These are phyloP conservation scores for Cyprinodon brontotheroides DNA, from an alignment of 2,113 vertebrate species.

Conservation along the genomic window DNA sequence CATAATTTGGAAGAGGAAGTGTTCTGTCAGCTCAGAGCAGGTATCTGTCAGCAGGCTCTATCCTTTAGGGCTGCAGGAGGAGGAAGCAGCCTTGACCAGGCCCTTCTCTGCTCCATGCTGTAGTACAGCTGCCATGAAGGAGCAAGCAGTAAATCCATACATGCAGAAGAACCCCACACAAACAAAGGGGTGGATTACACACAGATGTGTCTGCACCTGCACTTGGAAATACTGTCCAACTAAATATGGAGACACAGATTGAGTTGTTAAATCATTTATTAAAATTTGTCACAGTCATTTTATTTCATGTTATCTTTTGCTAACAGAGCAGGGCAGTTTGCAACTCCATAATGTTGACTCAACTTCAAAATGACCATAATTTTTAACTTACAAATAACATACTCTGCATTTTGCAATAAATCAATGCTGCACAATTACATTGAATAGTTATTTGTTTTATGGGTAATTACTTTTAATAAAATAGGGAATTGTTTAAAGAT, in stretches of 20 bases:
- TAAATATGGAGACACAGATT: conserved; percentile 32
- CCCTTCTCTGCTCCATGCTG: conserved; percentile 45
- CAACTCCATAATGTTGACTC: background rate
- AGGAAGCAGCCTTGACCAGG: conserved; percentile 73
- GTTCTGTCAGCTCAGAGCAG: conserved; percentile 68
- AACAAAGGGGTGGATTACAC: conserved; percentile 29
- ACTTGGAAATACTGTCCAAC: conserved; percentile 23
- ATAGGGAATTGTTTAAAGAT: background rate
- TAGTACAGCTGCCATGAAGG: conserved; percentile 62
- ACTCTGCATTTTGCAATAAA: background rate
- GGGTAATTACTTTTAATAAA: background rate
- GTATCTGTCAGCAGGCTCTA: conserved; percentile 73
- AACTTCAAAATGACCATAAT: background rate
- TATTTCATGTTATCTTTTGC: background rate
- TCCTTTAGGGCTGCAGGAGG: conserved; percentile 62
- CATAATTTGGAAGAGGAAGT: conserved; percentile 63
- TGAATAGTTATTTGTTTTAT: background rate
- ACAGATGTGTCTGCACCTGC: conserved; percentile 52
- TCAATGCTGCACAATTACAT: background rate
- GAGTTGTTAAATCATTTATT: conserved; percentile 25
- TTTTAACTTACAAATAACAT: background rate
- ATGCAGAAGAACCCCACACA: conserved; percentile 36
- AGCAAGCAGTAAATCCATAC: conserved; percentile 64
- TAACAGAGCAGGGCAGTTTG: background rate
- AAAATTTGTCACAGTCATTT: background rate